A percentile compares a stretch with the other conserved stretches of the same genome.
These are phyloP conservation scores for Coleophora flavipennella DNA, from an alignment of 2,888 invertebrate genomes.

Conservation along the genomic window DNA sequence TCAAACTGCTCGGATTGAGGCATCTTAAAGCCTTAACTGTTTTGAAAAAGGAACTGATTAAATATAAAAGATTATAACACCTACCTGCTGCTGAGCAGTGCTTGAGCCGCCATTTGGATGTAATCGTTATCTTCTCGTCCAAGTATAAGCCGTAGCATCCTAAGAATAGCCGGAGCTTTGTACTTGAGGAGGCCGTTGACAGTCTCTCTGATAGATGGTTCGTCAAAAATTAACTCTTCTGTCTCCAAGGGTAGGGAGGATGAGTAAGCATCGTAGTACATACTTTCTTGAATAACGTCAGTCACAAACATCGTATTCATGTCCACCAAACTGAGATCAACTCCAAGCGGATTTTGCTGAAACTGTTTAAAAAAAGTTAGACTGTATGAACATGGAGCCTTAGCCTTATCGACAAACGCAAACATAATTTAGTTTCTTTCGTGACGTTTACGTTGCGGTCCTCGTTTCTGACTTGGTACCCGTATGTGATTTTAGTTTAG, in stretches of 20 bases:
- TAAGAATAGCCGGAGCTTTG: conserved; percentile 48
- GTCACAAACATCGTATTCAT: conserved; percentile 46
- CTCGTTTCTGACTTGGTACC: no score
- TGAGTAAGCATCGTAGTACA: conserved; percentile 37
- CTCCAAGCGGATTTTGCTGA: conserved; percentile 22
- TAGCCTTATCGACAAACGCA: no score
- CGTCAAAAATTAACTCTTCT: conserved; percentile 27
- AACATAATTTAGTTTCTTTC: no score
- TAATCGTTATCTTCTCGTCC: conserved; percentile 32
- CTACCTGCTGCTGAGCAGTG: conserved; percentile 37
- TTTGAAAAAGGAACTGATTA: no score
- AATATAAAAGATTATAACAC: neutral
- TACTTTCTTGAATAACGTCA: conserved; percentile 53
- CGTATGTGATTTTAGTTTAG: no score
- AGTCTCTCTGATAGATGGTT: conserved; percentile 33
- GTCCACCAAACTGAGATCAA: conserved; percentile 35
- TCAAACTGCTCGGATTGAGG: no score
- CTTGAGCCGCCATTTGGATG: conserved; percentile 31
- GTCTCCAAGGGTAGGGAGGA: conserved; percentile 28
- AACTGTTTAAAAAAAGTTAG: conserved; percentile 30
- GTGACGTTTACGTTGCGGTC: no score
- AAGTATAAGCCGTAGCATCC: conserved; percentile 38
- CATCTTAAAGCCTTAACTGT: no score
- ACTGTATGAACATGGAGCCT: no score
- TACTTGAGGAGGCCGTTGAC: conserved; percentile 35